Base-by-base conservation (phyloP, 2,113 vertebrate species). In the Alethe castanea region DNA sequence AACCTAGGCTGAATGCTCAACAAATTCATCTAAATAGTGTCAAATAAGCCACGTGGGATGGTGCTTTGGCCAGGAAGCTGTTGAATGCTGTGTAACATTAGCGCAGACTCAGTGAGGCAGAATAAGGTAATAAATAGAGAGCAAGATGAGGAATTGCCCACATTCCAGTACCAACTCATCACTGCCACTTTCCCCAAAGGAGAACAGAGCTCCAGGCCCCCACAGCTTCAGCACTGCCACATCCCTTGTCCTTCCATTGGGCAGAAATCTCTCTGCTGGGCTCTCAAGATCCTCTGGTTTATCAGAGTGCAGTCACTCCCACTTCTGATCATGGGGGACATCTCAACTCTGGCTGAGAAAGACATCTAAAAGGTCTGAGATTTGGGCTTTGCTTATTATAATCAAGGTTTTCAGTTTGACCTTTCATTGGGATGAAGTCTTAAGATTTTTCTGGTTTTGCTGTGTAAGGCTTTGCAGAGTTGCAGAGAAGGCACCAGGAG, bases 171-270 rank as follows among this genome's bases (percentile, higher is more conserved):
- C 14, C 77, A 78, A 24, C n/a, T 29, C 62, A 60, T 10, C 44
- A 40, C 5, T 10, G 50, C 24, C 24, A 5, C 42, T 12, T 47
- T 14, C 14, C 33, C 47, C 26, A 3, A 1, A 29, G 44, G 31
- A 71, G 3, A 47, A 70, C 44, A 81, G 59, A 86, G 35, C 47
- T 70, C 52, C 52, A 48, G 52, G 19, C 1, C 13, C 12, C 25
- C 12, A 23, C 35, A 40, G 72, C 54, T 22, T 11, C 45, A 24
- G 57, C 59, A n/a, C 1, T 2, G 6, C 45, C 33, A 62, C 15
- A 26, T 40, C 18, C n/a, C 19, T 50, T 1, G 1, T 33, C 66
- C 50, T 26, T 5, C 36, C 48, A 54, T 2, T 0, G 0, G 14
- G 0, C 36, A 29, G 44, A 56, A 56, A 56, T 57, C 31, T 42